phyloP scores from a whole-genome alignment of 2,888 invertebrate genomes.

The Stenodema calcarata region DNA sequence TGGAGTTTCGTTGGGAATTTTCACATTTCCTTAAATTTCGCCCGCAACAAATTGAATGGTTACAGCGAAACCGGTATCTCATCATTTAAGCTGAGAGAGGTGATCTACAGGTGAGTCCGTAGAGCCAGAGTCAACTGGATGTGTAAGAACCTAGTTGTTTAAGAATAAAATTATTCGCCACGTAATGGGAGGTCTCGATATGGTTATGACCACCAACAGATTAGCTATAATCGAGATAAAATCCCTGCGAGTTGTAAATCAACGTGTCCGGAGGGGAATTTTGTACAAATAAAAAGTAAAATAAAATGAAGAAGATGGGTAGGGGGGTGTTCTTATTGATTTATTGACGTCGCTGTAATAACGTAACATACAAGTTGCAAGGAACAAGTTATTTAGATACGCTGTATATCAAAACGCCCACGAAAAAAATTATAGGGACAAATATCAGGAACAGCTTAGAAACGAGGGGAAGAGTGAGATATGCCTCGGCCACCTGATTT shows the following conservation, averaged over 20 bases:
- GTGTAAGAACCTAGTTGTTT: too few relatives aligned
- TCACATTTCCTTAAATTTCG: too few relatives aligned
- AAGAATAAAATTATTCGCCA: too few relatives aligned
- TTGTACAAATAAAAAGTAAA: neutral
- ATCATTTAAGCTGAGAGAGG: too few relatives aligned
- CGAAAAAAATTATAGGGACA: slow-evolving; percentile 18
- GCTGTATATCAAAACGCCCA: neutral
- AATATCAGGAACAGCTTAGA: neutral
- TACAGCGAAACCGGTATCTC: too few relatives aligned
- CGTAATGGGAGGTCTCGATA: too few relatives aligned
- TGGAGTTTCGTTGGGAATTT: too few relatives aligned
- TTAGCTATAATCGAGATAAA: neutral
- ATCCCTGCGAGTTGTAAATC: neutral
- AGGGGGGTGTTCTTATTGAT: slow-evolving; percentile 24
- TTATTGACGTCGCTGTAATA: neutral
- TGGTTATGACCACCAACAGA: too few relatives aligned
- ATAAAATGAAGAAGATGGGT: neutral
- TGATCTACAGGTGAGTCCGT: too few relatives aligned
- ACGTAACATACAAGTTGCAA: slow-evolving; percentile 7
- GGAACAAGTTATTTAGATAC: slow-evolving; percentile 2
- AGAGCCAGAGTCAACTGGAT: too few relatives aligned
- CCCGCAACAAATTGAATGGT: too few relatives aligned
- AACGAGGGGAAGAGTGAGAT: neutral
- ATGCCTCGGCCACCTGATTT: slow-evolving; percentile 7
- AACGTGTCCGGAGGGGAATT: neutral